Base-by-base conservation (phyloP, 2,113 vertebrate genomes). In the Mormyrus lacerda region DNA sequence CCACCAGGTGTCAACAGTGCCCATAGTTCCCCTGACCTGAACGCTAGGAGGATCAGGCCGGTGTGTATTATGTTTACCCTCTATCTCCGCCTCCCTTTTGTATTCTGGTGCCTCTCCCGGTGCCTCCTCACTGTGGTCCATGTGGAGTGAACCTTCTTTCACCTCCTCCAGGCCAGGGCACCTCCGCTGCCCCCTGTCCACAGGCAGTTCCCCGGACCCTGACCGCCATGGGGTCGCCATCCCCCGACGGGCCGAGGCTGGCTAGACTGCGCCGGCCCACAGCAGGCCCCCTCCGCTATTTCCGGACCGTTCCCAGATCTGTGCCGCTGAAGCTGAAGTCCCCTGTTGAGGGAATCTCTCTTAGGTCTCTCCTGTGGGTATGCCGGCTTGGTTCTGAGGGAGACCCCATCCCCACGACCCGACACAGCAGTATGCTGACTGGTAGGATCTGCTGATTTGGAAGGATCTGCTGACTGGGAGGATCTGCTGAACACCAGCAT, bases 21-120 rank as follows among this genome's bases (percentile, higher is more conserved):
- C 55, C 92, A 92, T 44, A 94, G 92, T 53, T 93, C 95, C 89
- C 92, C 94, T 0, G 95, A 97, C 89, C 82, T 94, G 88, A 92
- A 92, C 87, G 90, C 88, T 4, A 89, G 93, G 1, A 95, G 95
- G 88, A 93, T 96, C 4, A 95, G 94, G 89, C 97, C 97, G 13
- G 97, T 98, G 94, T 88, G 97, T 93, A 76, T 21, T n/a, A 7
- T n/a, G 8, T n/a, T 31, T 50, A 85, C 19, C 35, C 50, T 19
- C 11, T 19, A 2, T n/a, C 31, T 87, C 39, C 15, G 31, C 50
- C 1, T 0, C 61, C 61, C 61, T 6, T n/a, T 9, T 0, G 21
- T 24, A 61, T 61, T 27, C 4, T 2, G 61, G 61, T 69, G n/a
- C 8, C 61, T n/a, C 61, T 65, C n/a, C 11, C 11, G 31, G 31